Evolutionary conservation across 37 sponge, comb jelly and placozoan genomes (phyloP).

Genomic region (Chondrosia reniformis): DNA sequence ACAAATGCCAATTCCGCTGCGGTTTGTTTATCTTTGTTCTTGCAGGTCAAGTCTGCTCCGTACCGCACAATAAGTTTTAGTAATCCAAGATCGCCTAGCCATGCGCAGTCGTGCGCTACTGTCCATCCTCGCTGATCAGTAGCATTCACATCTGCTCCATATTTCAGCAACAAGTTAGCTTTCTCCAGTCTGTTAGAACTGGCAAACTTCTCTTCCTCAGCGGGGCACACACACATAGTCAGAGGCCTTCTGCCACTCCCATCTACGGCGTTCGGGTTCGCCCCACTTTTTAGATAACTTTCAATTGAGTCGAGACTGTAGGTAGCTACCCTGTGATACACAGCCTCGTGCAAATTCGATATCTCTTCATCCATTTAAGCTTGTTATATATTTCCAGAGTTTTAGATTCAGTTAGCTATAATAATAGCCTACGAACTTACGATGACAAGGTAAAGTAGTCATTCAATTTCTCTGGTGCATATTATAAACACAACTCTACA

Average conservation of each 20-base stretch:
- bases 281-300: background rate
- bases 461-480: too few species aligned
- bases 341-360: too few species aligned
- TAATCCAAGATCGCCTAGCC: slow-evolving; percentile 23
- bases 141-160: slow-evolving; percentile 32
- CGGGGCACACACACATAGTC: slow-evolving; percentile 20
- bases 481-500: too few species aligned
- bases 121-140: slow-evolving; percentile 38
- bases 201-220: background rate
- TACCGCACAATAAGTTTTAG: slow-evolving; percentile 14
- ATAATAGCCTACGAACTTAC: too few species aligned
- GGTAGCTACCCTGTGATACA: background rate
- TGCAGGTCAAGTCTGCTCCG: slow-evolving; percentile 16
- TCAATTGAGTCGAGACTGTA: background rate
- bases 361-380: too few species aligned
- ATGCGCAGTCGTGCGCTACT: slow-evolving; percentile 45
- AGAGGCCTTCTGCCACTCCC: slow-evolving; percentile 23
- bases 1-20: slow-evolving; percentile 38
- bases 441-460: too few species aligned
- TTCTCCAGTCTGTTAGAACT: background rate
- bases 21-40: slow-evolving; percentile 13
- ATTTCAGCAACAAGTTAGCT: slow-evolving; percentile 16
- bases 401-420: too few species aligned
- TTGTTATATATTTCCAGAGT: too few species aligned
- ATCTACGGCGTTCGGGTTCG: slow-evolving; percentile 20